Percentiles rank a stretch among this genome's conserved stretches.
Evolutionary conservation across 2,113 vertebrate species (phyloP).

Genomic region (Sarotherodon lohbergeri): DNA sequence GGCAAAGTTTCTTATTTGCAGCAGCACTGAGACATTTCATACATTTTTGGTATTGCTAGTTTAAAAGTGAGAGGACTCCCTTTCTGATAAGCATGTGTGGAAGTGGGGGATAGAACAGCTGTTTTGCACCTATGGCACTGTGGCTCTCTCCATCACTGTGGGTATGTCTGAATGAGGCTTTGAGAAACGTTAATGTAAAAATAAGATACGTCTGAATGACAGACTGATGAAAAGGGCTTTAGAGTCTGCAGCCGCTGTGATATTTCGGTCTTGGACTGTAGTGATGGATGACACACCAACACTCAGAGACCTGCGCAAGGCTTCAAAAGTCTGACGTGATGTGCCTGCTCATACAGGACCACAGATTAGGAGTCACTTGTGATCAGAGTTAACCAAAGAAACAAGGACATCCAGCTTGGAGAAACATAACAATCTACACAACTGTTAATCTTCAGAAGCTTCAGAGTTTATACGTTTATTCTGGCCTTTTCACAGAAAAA

Average conservation of each 20-base stretch:
- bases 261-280: not conserved
- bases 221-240: not conserved
- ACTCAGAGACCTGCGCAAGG: not conserved
- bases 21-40: not conserved
- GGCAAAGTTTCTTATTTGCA: not conserved
- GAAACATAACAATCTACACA: not conserved
- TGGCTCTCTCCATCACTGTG: not conserved
- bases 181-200: not conserved
- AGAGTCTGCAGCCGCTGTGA: not conserved
- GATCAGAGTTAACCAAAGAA: not conserved
- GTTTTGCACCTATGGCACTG: fast-evolving
- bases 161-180: not conserved
- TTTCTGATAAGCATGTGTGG: not conserved
- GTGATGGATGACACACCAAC: not conserved
- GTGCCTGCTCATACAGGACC: not conserved
- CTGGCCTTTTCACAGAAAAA: not conserved
- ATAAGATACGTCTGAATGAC: not conserved
- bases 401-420: not conserved
- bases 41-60: not conserved
- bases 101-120: not conserved
- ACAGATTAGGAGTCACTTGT: not conserved
- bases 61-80: not conserved
- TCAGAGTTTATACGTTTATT: not conserved
- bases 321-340: not conserved
- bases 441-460: not conserved